These are phyloP conservation scores for Acleris emargana DNA, from an alignment of 2,888 invertebrate species.

Conservation along the genomic window DNA sequence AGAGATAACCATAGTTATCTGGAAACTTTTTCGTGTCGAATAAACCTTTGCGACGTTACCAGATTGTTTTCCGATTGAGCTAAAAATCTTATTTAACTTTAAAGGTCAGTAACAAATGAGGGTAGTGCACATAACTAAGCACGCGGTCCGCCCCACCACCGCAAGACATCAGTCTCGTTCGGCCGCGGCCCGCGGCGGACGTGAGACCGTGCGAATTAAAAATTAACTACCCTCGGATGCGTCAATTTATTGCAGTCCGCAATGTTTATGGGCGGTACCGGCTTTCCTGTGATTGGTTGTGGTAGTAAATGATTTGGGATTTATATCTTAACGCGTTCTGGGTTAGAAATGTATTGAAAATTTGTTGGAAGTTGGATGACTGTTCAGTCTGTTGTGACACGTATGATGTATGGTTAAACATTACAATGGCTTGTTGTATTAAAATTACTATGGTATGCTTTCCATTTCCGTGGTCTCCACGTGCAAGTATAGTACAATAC, in stretches of 20 bases:
- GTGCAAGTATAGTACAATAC: no score
- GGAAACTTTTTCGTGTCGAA: background rate
- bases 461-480: no score
- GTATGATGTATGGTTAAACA: no score
- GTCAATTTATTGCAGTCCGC: conserved; percentile 65
- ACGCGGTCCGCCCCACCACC: conserved; percentile 64
- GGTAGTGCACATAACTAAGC: conserved; percentile 78
- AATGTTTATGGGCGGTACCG: conserved; percentile 66
- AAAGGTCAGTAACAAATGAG: conserved; percentile 76
- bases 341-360: conserved; percentile 42
- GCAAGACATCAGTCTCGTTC: conserved; percentile 71
- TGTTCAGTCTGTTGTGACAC: no score
- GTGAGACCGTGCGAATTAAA: conserved; percentile 70
- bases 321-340: conserved; percentile 42
- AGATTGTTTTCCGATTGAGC: conserved; percentile 41
- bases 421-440: no score
- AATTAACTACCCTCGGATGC: conserved; percentile 68
- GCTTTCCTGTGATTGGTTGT: conserved; percentile 23
- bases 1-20: no score
- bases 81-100: conserved; percentile 54
- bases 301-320: conserved; percentile 31
- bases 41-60: conserved; percentile 9
- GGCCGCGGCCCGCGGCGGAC: conserved; percentile 65
- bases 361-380: background rate
- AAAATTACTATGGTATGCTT: no score